These are phyloP conservation scores for Coccyzus lansbergi DNA, from an alignment of 2,797 vertebrate species.

Conservation along the genomic window DNA sequence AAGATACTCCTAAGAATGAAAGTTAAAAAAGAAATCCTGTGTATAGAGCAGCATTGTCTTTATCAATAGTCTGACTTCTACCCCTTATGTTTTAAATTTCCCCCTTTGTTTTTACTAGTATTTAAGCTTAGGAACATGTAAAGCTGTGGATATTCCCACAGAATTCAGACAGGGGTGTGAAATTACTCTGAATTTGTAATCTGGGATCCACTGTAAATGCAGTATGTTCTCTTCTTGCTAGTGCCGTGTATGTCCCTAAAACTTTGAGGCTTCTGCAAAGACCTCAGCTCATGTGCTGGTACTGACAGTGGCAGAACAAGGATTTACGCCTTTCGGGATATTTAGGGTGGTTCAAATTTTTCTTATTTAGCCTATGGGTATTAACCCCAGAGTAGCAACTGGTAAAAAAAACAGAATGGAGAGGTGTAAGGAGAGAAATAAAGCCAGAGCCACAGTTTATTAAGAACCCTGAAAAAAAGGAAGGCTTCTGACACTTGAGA, in stretches of 20 bases:
- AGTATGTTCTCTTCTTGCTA: not conserved
- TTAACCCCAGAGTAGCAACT: not conserved
- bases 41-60: not conserved
- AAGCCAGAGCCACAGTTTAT: not conserved
- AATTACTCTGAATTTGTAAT: not conserved
- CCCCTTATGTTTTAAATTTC: not conserved
- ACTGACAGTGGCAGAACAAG: not conserved
- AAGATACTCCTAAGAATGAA: not conserved
- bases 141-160: not conserved
- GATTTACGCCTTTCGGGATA: not conserved
- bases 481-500: not conserved
- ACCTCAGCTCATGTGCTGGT: not conserved
- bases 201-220: not conserved
- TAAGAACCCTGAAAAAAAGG: not conserved
- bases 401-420: not conserved
- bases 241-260: not conserved
- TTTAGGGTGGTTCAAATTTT: not conserved
- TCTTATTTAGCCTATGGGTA: not conserved
- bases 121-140: not conserved
- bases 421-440: not conserved
- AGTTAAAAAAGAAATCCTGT: not conserved
- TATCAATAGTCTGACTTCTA: not conserved
- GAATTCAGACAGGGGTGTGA: not conserved
- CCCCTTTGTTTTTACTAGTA: not conserved
- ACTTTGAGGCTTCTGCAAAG: rapidly evolving